Evolutionary conservation across 2,888 invertebrate species (phyloP).

Genomic region (Artemia sp.): DNA sequence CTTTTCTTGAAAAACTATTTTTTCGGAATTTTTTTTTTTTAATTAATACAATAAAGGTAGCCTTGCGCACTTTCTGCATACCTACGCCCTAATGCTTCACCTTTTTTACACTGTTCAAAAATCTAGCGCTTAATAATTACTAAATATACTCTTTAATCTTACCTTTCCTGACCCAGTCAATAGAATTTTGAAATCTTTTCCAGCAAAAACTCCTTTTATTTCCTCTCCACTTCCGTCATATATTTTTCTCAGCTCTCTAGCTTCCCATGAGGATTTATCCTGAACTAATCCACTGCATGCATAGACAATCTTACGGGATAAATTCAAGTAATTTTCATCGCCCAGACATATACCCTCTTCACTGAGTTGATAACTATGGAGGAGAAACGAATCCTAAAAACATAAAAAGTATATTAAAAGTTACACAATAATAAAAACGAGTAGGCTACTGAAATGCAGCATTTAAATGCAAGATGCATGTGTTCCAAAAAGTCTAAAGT

Average conservation of each 20-base stretch:
- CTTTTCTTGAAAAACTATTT: no score
- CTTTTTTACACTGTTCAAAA: no score
- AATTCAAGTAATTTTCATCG: neutral
- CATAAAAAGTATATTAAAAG: neutral
- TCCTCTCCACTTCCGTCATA: conserved; percentile 12
- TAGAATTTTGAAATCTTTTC: conserved; percentile 76
- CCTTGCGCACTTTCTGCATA: no score
- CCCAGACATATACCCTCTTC: neutral
- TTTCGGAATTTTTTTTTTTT: no score
- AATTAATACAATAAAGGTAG: no score
- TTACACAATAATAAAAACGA: no score
- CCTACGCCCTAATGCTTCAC: no score
- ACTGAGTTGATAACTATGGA: neutral
- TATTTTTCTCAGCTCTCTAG: neutral
- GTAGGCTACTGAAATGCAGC: no score
- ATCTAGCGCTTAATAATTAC: neutral
- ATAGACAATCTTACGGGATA: conserved; percentile 12
- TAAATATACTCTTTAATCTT: conserved; percentile 24
- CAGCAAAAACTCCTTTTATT: conserved; percentile 30
- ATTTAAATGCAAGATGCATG: no score
- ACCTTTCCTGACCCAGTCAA: conserved; percentile 70
- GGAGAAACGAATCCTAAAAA: neutral
- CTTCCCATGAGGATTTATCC: neutral
- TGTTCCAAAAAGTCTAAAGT: no score
- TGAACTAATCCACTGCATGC: neutral